Conservation (phyloP, 2,113 vertebrate species). For the Pituophis catenifer region DNA sequence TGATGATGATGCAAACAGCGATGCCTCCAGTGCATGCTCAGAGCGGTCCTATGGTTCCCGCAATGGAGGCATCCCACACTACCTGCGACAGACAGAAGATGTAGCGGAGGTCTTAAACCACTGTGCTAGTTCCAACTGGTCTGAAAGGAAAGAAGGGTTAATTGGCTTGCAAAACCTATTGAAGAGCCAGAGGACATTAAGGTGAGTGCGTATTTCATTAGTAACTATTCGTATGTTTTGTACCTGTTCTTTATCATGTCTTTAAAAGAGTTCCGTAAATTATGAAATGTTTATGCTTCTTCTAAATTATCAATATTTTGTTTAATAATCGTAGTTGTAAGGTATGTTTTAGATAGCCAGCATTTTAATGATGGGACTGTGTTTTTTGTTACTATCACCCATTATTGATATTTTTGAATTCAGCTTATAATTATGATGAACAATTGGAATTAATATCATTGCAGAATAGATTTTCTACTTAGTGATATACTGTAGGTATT, state of each 20-base stretch:
- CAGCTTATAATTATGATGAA: neutral
- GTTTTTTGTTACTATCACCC: neutral
- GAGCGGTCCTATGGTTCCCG: slow-evolving; percentile 93
- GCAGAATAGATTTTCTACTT: too few relatives aligned
- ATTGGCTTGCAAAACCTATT: slow-evolving; percentile 94
- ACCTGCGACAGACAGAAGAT: slow-evolving; percentile 92
- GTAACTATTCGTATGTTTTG: neutral
- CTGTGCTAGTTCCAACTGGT: slow-evolving; percentile 98
- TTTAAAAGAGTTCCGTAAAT: neutral
- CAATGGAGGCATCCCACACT: slow-evolving; percentile 93
- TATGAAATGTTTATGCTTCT: neutral
- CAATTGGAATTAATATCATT: neutral
- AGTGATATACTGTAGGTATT: neutral
- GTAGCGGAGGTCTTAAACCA: slow-evolving; percentile 97
- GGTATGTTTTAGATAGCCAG: neutral
- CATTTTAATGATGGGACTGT: neutral
- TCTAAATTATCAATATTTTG: neutral
- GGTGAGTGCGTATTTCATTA: slow-evolving; percentile 67
- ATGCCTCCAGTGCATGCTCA: slow-evolving; percentile 93
- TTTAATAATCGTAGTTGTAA: neutral
- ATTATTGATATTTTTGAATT: neutral
- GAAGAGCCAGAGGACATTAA: slow-evolving; percentile 94
- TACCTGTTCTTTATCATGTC: neutral
- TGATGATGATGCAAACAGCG: slow-evolving; percentile 95
- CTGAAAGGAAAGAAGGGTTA: slow-evolving; percentile 95